Percentiles rank a stretch among this genome's conserved stretches.
These are phyloP conservation scores for Gadus chalcogrammus DNA, from an alignment of 2,113 vertebrate genomes.

Conservation along the genomic window DNA sequence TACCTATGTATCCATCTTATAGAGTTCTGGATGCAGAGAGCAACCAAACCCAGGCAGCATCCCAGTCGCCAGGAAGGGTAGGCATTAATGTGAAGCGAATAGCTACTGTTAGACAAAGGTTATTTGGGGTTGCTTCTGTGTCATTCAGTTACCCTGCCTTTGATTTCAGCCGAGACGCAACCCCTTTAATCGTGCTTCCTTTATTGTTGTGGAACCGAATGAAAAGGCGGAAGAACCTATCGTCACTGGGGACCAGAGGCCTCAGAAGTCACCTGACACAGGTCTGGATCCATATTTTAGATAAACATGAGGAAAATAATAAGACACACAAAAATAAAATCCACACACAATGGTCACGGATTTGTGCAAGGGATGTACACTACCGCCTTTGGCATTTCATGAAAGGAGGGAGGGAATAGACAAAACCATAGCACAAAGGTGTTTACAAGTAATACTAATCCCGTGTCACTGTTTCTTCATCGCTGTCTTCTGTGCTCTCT, in stretches of 20 bases:
- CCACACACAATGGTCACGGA: too few relatives aligned
- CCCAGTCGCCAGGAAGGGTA: slow-evolving; percentile 61
- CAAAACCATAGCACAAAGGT: not conserved
- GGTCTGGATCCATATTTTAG: slow-evolving; percentile 60
- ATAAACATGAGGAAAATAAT: not conserved
- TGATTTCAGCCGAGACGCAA: slow-evolving; percentile 81
- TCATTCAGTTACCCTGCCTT: slow-evolving; percentile 20
- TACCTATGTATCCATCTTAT: not conserved
- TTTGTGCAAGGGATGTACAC: too few relatives aligned
- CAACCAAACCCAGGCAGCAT: slow-evolving; percentile 33
- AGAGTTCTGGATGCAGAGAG: slow-evolving; percentile 44
- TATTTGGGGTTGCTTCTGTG: not conserved
- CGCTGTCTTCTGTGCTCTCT: slow-evolving; percentile 16
- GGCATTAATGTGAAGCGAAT: not conserved
- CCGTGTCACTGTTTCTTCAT: not conserved
- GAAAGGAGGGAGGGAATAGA: too few relatives aligned
- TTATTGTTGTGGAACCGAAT: slow-evolving; percentile 58
- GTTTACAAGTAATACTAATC: not conserved
- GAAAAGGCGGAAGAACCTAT: slow-evolving; percentile 44
- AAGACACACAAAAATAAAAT: not conserved
- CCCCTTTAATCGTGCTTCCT: slow-evolving; percentile 80
- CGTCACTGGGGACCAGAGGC: slow-evolving; percentile 45
- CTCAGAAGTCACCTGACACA: slow-evolving; percentile 56
- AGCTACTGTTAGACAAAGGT: not conserved
- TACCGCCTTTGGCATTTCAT: too few relatives aligned